Base-by-base conservation (phyloP, 1,140 invertebrate genomes). In the Drosophila lowei region DNA sequence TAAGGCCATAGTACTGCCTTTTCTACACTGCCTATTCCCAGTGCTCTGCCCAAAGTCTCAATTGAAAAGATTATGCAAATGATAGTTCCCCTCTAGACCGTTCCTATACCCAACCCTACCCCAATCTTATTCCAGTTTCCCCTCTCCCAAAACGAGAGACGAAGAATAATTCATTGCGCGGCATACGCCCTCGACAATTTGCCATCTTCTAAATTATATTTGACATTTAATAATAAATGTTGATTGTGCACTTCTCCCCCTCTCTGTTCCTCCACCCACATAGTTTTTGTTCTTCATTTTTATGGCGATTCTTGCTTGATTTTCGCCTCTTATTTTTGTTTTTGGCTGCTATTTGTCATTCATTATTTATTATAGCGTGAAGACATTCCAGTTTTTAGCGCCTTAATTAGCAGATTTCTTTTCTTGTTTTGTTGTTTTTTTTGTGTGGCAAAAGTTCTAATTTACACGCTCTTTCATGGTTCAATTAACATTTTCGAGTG, bases 401-500 rank as follows among this genome's bases (percentile, higher is more conserved):
- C 55, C 16, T 77, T 66, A 85, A 85, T 85, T 85, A 86, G 28
- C 81, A 86, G 60, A 73, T 80, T 74, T 81, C n/a, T 61, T 50
- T 73, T 0, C 34, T 38, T 47, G 21, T 58, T 71, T 61, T 41
- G 15, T 15, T 46, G 13, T 58, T 50, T 47, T 50, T 15, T 6
- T 8, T n/a, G n/a, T 57, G 13, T 50, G 16, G 44, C 46, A 47
- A 58, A 48, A 58, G 72, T 13, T 75, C 72, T 63, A 80, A 63
- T 83, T 62, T 62, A 78, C 47, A 59, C 54, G 13, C 55, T 59
- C 64, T 44, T 56, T 49, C 56, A 42, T 21, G 65, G 54, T 57
- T 61, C 59, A 86, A 77, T 84, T 80, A 86, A 55, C 80, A 77
- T 86, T 77, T 77, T 57, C 50, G 63, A 68, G 77, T 86, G 77